Evolutionary conservation across 2,797 vertebrate species (phyloP).

Genomic region (Taeniopygia guttata): DNA sequence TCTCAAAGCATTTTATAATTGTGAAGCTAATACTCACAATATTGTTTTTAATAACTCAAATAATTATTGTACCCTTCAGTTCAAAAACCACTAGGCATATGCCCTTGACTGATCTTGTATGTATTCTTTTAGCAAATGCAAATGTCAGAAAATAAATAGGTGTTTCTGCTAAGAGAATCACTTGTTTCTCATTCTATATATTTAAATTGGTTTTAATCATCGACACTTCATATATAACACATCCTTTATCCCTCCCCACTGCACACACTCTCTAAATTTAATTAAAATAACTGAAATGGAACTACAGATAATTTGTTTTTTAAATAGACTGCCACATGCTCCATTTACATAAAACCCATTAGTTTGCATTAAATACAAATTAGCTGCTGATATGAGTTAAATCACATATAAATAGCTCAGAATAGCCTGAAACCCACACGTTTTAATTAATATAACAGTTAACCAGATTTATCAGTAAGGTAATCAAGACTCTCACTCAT

Average conservation of each 20-base stretch:
- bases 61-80: background rate
- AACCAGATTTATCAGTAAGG: slow-evolving; percentile 77
- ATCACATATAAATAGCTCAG: slow-evolving; percentile 79
- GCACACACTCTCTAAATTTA: slow-evolving; percentile 77
- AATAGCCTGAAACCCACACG: slow-evolving; percentile 69
- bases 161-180: slow-evolving; percentile 51
- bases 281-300: slow-evolving; percentile 86
- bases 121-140: slow-evolving; percentile 14
- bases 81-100: background rate
- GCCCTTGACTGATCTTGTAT: background rate
- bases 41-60: background rate
- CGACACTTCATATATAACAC: slow-evolving; percentile 72
- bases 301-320: slow-evolving; percentile 84
- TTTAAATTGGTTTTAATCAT: slow-evolving; percentile 77
- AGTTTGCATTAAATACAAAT: slow-evolving; percentile 85
- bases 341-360: slow-evolving; percentile 85
- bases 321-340: slow-evolving; percentile 84
- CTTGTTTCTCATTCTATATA: slow-evolving; percentile 71
- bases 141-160: slow-evolving; percentile 56
- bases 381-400: slow-evolving; percentile 82
- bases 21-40: background rate
- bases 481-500: slow-evolving; percentile 72
- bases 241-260: slow-evolving; percentile 59
- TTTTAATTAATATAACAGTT: slow-evolving; percentile 80
- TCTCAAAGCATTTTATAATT: background rate